A percentile compares a stretch with the other conserved stretches of the same genome.
phyloP scores from a whole-genome alignment of 2,888 invertebrate species.

The Plebejus argus region DNA sequence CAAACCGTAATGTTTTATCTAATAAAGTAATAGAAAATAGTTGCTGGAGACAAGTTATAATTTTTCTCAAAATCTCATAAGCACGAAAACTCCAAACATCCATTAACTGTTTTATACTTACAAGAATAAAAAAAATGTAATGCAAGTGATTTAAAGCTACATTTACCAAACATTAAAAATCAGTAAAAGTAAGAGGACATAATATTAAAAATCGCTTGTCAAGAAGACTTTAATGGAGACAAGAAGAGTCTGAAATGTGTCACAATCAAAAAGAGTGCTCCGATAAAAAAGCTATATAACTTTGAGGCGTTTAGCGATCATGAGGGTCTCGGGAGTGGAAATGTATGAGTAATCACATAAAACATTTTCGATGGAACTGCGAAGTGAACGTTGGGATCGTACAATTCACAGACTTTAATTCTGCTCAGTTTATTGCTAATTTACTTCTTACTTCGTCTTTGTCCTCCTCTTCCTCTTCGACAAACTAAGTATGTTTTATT shows the following conservation, averaged over 20 bases:
- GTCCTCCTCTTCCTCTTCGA: neutral
- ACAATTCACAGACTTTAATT: neutral
- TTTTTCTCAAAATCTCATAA: neutral
- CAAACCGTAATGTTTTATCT: too few relatives aligned
- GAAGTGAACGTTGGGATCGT: neutral
- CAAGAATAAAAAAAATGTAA: neutral
- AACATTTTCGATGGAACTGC: constrained; percentile 21
- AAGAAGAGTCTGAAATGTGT: constrained; percentile 29
- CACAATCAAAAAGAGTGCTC: constrained; percentile 32
- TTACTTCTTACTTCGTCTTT: neutral
- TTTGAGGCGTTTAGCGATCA: constrained; percentile 29
- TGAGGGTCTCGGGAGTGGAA: constrained; percentile 19
- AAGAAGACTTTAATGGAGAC: constrained; percentile 20
- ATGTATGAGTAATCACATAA: constrained; percentile 30
- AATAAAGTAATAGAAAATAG: too few relatives aligned
- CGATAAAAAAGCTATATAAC: constrained; percentile 31
- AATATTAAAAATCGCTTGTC: constrained; percentile 31
- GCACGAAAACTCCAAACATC: neutral
- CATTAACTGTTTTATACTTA: neutral
- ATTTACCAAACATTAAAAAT: constrained; percentile 18
- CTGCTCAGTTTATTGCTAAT: neutral
- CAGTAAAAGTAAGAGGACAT: constrained; percentile 5
- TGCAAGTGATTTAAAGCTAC: constrained; percentile 20
- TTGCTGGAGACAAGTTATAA: too few relatives aligned
- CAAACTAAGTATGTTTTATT: neutral